Evolutionary conservation across 2,113 vertebrate species (phyloP), one percentile per base, ranked within the genome.

Genomic region (Sialia sialis): DNA sequence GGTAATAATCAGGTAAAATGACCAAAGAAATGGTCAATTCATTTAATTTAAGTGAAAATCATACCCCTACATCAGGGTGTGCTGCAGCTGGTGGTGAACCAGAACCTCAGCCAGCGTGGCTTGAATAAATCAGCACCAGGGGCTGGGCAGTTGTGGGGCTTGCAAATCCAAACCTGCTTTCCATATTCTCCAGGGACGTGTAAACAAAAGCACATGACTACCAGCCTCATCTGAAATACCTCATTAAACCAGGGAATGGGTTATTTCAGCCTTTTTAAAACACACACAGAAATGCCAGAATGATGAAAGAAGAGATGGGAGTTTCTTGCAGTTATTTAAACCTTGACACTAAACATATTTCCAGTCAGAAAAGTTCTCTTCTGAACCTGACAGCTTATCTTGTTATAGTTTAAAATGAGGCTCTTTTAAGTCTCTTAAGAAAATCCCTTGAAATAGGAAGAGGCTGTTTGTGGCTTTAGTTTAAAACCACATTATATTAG

Each of bases 331-430:
- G 91, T 94, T 95, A 94, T 76, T 95, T 93, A 89, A 94, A 87
- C 67, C 74, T 51, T 56, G 88, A 93, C 89, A 94, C 64, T 60
- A 73, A 95, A 94, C 81, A 62, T 70, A 89, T 76, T 91, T 89
- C 80, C 74, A 87, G 87, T 89, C 66, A 91, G 67, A 89, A 96
- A 95, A 48, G 55, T 90, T 86, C 89, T 83, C 78, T 82, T 80
- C 95, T 79, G 58, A 95, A 89, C 73, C 78, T 89, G 95, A 95
- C 87, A 96, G 94, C 54, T 91, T 94, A 94, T 91, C 94, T 95
- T 91, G 93, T 93, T 95, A 83, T 16, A 77, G 93, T 94, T 95
- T 85, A 89, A 96, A 96, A 95, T 79, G 59, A 94, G 87, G 72
- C 46, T 92, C 87, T 93, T 94, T 62, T 84, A 95, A 94, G 89